Evolutionary conservation across 2,797 vertebrate genomes (phyloP).

Genomic region (Clamator glandarius): DNA sequence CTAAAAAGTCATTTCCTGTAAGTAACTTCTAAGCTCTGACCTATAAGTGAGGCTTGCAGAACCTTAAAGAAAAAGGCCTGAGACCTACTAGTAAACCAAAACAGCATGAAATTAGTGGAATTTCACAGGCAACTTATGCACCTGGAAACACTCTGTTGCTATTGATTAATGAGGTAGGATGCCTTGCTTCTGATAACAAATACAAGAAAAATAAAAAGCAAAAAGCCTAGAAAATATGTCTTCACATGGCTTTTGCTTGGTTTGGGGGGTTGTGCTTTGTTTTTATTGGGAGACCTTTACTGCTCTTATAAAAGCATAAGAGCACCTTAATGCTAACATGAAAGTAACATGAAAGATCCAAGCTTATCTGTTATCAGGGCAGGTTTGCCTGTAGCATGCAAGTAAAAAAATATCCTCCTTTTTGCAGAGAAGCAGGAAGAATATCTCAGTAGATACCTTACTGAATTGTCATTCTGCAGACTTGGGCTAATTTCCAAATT

Average conservation of each 20-base stretch:
- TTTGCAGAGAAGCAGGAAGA: background rate
- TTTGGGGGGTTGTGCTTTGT: background rate
- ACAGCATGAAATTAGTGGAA: background rate
- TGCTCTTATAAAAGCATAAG: background rate
- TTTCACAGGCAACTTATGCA: background rate
- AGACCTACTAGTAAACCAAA: background rate
- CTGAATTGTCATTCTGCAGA: background rate
- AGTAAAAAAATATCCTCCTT: background rate
- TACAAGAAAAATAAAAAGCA: background rate
- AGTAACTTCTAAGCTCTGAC: background rate
- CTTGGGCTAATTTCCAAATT: background rate
- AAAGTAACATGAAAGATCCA: background rate
- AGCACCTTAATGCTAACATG: background rate
- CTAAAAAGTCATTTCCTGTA: background rate
- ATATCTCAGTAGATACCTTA: background rate
- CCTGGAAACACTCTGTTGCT: background rate
- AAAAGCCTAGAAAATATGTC: background rate
- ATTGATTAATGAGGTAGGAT: background rate
- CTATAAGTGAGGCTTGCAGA: background rate
- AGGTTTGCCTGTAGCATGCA: background rate
- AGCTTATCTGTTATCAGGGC: background rate
- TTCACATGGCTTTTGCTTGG: background rate
- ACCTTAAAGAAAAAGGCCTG: background rate
- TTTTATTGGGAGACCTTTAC: background rate
- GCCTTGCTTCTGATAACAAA: background rate